Percentiles rank a stretch among this genome's conserved stretches.
Evolutionary conservation across 2,888 invertebrate species (phyloP).

Genomic region (Patella depressa): DNA sequence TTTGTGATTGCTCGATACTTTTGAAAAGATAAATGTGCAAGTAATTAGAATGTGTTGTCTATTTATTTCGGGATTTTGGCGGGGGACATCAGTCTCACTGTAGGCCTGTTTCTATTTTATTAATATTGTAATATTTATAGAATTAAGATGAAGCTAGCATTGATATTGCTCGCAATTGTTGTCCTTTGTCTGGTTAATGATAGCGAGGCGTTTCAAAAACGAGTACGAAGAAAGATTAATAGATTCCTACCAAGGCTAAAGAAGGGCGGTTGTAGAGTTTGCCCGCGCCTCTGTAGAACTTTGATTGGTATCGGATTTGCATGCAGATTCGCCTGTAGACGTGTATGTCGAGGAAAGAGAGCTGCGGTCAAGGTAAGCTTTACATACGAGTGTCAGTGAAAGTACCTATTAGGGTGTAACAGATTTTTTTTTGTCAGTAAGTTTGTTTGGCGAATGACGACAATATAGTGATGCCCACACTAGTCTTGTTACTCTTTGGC

Average conservation of each 20-base stretch:
- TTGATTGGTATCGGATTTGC: neutral
- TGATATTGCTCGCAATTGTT: neutral
- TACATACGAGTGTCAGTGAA: too few relatives aligned
- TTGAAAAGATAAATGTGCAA: too few relatives aligned
- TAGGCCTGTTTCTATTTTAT: too few relatives aligned
- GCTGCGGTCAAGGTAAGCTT: constrained; percentile 4
- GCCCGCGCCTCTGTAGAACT: neutral
- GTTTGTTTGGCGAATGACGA: too few relatives aligned
- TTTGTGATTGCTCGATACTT: too few relatives aligned
- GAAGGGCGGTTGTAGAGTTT: neutral
- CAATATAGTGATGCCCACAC: too few relatives aligned
- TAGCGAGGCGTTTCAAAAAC: neutral
- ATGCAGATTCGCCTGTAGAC: neutral
- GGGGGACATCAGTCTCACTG: too few relatives aligned
- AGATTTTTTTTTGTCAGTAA: too few relatives aligned
- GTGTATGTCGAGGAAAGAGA: neutral
- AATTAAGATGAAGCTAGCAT: neutral
- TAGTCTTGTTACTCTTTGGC: too few relatives aligned
- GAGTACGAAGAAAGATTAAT: neutral
- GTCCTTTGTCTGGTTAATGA: neutral
- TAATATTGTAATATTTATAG: neutral
- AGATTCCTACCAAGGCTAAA: neutral
- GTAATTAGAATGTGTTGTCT: too few relatives aligned
- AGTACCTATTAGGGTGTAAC: too few relatives aligned
- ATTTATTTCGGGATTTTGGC: too few relatives aligned